A percentile compares a stretch with the other conserved stretches of the same genome.
Evolutionary conservation across 2,888 invertebrate species (phyloP).

Genomic region (Drosophila nr. perissopoda): DNA sequence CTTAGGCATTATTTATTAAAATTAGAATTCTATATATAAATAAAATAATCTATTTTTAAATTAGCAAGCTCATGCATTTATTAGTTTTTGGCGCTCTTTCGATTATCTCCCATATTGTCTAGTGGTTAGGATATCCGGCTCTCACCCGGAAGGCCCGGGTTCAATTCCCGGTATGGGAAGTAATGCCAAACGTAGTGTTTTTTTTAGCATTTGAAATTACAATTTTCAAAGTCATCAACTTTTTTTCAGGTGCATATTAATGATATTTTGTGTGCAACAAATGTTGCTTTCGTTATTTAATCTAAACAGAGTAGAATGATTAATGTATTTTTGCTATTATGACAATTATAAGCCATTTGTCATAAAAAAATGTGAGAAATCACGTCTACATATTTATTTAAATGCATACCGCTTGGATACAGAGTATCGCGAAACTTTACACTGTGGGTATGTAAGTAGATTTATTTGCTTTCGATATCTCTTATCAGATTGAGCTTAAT

Average conservation of each 20-base stretch:
- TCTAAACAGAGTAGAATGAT: background rate
- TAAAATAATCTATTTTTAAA: background rate
- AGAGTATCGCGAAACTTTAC: background rate
- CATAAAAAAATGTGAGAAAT: background rate
- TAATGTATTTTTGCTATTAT: background rate
- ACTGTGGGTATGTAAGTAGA: background rate
- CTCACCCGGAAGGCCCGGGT: conserved; percentile 89
- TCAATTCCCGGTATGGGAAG: conserved; percentile 96
- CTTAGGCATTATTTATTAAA: background rate
- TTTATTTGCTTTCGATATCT: background rate
- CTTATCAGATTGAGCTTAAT: conserved; percentile 4
- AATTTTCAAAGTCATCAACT: background rate
- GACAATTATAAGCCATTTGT: background rate
- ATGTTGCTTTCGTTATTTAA: background rate
- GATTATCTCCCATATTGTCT: conserved; percentile 84
- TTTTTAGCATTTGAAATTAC: background rate
- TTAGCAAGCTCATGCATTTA: too few relatives aligned
- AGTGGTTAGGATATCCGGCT: conserved; percentile 86
- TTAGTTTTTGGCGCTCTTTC: too few relatives aligned
- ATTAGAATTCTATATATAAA: background rate
- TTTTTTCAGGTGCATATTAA: background rate
- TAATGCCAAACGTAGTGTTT: too few relatives aligned
- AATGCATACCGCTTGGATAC: background rate
- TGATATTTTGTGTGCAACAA: background rate
- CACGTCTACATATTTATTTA: background rate